Conservation (phyloP, 2,113 vertebrate genomes). For the Litocranius walleri region DNA sequence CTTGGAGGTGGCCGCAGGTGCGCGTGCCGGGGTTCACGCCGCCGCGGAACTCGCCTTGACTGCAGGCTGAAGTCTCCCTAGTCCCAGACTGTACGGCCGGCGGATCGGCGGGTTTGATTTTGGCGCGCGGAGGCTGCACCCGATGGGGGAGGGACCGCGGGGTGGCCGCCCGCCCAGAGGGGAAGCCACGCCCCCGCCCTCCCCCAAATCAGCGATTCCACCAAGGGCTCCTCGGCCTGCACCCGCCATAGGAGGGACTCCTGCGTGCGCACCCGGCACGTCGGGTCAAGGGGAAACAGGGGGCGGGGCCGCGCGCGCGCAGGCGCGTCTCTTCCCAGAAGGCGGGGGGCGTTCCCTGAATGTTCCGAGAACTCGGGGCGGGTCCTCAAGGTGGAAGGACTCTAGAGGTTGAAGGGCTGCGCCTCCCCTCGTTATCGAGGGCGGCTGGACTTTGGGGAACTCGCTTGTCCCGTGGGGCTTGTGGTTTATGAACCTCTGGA, state of each 20-base stretch:
- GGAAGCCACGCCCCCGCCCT: not conserved
- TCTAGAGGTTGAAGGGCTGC: rapidly evolving
- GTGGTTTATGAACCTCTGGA: not conserved
- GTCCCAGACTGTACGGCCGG: not conserved
- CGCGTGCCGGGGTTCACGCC: not conserved
- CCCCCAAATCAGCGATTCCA: rapidly evolving
- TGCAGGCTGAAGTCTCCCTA: rapidly evolving
- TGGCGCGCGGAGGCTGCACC: slow-evolving; percentile 58
- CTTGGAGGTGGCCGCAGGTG: not conserved
- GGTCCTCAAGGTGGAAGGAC: rapidly evolving
- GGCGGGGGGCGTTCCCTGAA: rapidly evolving
- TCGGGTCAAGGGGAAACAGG: not conserved
- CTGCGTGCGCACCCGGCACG: not conserved
- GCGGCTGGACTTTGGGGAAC: not conserved
- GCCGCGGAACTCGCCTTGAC: rapidly evolving
- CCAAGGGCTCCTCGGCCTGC: rapidly evolving
- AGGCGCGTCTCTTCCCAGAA: not conserved
- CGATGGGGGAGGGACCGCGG: not conserved
- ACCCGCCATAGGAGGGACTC: rapidly evolving
- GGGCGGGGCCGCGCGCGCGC: not conserved
- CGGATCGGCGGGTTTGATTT: slow-evolving; percentile 55
- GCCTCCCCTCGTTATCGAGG: too few relatives aligned
- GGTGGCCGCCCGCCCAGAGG: not conserved
- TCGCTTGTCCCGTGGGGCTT: rapidly evolving
- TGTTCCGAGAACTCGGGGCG: rapidly evolving